Base-by-base conservation (phyloP, 2,797 vertebrate species). In the Coregonus ussuriensis region DNA sequence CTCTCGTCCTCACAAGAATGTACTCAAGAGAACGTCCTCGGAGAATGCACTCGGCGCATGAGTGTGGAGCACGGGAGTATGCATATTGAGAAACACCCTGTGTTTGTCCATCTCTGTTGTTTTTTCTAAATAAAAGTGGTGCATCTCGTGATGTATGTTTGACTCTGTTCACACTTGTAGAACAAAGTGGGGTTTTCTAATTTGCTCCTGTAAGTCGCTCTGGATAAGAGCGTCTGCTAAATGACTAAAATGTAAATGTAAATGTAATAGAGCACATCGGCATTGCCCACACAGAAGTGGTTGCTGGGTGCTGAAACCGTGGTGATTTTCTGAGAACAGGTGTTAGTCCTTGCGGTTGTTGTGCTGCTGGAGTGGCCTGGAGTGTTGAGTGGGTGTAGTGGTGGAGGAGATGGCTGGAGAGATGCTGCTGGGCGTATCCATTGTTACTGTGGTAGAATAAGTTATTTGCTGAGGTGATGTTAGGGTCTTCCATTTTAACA, bases 261-360 rank as follows among this genome's bases (percentile, higher is more conserved):
- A n/a, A n/a, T n/a, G n/a, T n/a, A n/a, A 62, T 92, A 92, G 9
- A 84, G 62, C 51, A 89, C 88, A 15, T 92, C 84, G 1, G 5
- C 76, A 81, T 79, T 88, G 70, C 6, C 51, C 11, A 62, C 31
- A 75, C 92, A 92, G 81, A 92, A 90, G 56, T 56, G 71, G 70
- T 72, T 82, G 37, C 5, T 70, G 4, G 82, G 83, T 16, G 51
- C 35, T 14, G 71, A 67, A 15, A 77, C 52, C 4, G 78, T 85
- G 0, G 78, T 86, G 68, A 89, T 85, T 72, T 83, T 86, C 0
- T 79, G 77, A 16, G 37, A 13, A 77, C 86, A 86, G 77, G 65
- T 70, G 69, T 6, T 29, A 74, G 35, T 35, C 1, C 51, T 3
- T 15, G 29, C 66, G 18, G 78, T 77, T 56, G 71, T 70, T 63